Conservation (phyloP, 2,113 vertebrate genomes). For the Aspidoscelis tigris region DNA sequence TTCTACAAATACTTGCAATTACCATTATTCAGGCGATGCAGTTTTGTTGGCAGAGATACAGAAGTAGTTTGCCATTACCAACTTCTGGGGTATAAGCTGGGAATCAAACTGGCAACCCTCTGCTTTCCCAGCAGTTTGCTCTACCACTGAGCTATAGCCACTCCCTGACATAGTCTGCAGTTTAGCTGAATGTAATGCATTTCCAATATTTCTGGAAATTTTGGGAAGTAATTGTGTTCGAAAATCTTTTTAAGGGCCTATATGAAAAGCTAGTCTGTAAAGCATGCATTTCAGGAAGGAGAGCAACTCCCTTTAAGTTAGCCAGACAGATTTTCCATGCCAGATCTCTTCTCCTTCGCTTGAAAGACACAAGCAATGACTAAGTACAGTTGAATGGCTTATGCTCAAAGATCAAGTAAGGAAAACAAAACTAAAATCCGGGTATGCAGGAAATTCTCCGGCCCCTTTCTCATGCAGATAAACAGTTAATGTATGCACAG, state of each 20-base stretch:
- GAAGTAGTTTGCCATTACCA: no score
- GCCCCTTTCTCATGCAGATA: neutral
- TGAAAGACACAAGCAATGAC: neutral
- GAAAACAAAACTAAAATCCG: neutral
- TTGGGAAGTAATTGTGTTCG: neutral
- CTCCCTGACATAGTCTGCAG: no score
- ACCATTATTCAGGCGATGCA: no score
- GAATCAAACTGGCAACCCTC: no score
- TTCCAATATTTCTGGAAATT: neutral
- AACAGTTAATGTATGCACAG: slow-evolving; percentile 22
- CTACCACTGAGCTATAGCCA: no score
- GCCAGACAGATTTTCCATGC: neutral
- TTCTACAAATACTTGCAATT: no score
- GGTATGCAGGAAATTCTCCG: slow-evolving; percentile 18
- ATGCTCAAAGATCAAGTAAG: neutral
- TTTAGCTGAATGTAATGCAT: no score
- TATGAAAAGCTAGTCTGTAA: neutral
- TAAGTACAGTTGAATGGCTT: neutral
- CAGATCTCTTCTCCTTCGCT: neutral
- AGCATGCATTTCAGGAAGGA: neutral
- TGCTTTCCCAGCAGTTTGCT: no score
- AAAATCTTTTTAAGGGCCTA: neutral
- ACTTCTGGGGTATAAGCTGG: no score
- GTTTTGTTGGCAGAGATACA: no score
- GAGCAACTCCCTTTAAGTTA: neutral